These are phyloP conservation scores for Schizopygopsis malacanthus DNA, from an alignment of 2,797 vertebrate genomes.

Conservation along the genomic window DNA sequence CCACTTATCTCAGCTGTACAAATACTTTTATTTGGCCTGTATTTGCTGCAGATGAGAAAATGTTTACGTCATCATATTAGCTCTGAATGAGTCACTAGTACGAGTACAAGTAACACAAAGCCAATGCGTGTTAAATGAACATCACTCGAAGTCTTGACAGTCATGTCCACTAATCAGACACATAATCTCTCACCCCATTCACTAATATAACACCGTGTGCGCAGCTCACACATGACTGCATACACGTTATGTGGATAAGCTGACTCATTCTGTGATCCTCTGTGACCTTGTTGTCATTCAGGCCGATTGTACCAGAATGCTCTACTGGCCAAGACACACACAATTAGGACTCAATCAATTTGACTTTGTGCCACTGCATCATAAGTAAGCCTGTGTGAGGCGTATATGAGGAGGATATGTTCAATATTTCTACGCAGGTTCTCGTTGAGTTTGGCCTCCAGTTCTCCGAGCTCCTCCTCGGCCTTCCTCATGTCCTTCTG, in stretches of 20 bases:
- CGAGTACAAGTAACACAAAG: constrained; percentile 29
- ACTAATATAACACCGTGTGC: constrained; percentile 14
- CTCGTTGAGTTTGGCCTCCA: constrained; percentile 98
- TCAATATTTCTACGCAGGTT: constrained; percentile 98
- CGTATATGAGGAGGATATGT: constrained; percentile 88
- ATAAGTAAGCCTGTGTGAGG: background rate
- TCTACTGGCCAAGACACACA: background rate
- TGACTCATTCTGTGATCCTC: constrained; percentile 63
- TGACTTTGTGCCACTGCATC: background rate
- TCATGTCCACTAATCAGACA: constrained; percentile 10
- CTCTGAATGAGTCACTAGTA: constrained; percentile 38
- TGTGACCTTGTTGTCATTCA: constrained; percentile 55
- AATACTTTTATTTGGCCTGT: background rate
- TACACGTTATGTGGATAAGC: background rate
- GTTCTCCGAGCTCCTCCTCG: constrained; percentile 94
- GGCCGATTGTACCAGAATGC: constrained; percentile 1
- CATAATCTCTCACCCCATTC: constrained; percentile 1
- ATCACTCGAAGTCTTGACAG: background rate
- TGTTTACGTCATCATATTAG: constrained; percentile 33
- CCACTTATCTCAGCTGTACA: background rate
- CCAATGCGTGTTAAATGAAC: background rate
- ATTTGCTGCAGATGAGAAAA: background rate
- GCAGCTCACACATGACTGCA: constrained; percentile 3
- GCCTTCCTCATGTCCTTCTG: constrained; percentile 99
- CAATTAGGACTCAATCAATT: background rate